These are phyloP conservation scores for Tinamus guttatus DNA, from an alignment of 2,113 vertebrate species.

Conservation along the genomic window DNA sequence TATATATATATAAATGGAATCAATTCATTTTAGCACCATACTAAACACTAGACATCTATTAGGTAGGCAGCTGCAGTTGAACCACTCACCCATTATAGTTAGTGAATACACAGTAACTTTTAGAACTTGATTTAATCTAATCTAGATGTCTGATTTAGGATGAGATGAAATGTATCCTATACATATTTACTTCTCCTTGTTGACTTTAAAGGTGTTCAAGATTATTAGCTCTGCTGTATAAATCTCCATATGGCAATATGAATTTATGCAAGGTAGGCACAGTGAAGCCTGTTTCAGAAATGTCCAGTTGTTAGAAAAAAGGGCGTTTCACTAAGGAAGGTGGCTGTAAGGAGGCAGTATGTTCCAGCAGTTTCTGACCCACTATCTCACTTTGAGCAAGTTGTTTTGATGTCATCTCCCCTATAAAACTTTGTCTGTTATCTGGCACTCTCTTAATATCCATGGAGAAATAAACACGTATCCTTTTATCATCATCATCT, in stretches of 20 bases:
- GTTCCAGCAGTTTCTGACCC: not conserved
- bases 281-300: not conserved
- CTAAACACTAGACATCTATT: not conserved
- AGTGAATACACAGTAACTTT: not conserved
- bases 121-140: not conserved
- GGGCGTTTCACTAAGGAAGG: not conserved
- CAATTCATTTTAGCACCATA: not conserved
- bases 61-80: not conserved
- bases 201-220: not conserved
- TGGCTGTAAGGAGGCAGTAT: fast-evolving
- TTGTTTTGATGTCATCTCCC: not conserved
- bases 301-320: not conserved
- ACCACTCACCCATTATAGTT: not conserved
- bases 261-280: fast-evolving
- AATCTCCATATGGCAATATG: not conserved
- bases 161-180: not conserved
- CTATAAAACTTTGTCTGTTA: not conserved
- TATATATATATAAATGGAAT: not conserved
- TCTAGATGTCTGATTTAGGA: not conserved
- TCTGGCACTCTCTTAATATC: not conserved
- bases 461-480: not conserved
- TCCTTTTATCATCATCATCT: not conserved
- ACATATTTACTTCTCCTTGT: not conserved
- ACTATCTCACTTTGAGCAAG: not conserved
- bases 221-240: not conserved